Base-by-base conservation (phyloP, 2,797 vertebrate species). In the Gastrophryne carolinensis region DNA sequence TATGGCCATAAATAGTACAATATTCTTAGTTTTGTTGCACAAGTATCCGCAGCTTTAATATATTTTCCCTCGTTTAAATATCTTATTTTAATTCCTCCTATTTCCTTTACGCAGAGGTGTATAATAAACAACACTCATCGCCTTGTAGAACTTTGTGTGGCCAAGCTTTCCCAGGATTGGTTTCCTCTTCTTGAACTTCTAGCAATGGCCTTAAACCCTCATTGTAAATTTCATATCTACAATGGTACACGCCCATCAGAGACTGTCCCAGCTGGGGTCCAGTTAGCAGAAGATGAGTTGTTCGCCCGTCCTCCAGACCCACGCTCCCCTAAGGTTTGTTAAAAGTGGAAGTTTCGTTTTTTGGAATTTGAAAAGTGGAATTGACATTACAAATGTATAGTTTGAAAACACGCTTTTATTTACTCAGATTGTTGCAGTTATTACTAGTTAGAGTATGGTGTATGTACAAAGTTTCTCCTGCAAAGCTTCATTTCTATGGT, bases 161-260 rank as follows among this genome's bases (percentile, higher is more conserved):
- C 95, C 85, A 99, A 99, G 93, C 93, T 99, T 86, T 96, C 97
- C 91, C 97, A 99, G 90, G 98, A 99, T 86, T 99, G 98, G 97
- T 99, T 99, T 89, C 97, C 98, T 85, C 93, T 99, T 89, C 92
- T 99, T 85, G 98, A 99, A 94, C 95, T 99, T 85, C 91, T 99
- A 90, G 95, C 98, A 80, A 99, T 99, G 97, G 97, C 98, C 91
- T 94, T 97, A 87, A 99, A 98, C 92, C 98, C 97, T 87, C 97
- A 99, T 89, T 99, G 98, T 94, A 99, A 99, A 90, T 99, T 99
- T 88, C 98, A 99, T 89, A 96, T 99, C 76, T 99, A 99, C 87
- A 99, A 99, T 83, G 98, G 97, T 93, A 98, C 97, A 82, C 96
- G 98, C 84, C 96, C 98, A 41, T 98, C 96, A 30, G 98, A 99